These are phyloP conservation scores for Eudyptes chrysolophus DNA, from an alignment of 2,113 vertebrate genomes.

Conservation along the genomic window DNA sequence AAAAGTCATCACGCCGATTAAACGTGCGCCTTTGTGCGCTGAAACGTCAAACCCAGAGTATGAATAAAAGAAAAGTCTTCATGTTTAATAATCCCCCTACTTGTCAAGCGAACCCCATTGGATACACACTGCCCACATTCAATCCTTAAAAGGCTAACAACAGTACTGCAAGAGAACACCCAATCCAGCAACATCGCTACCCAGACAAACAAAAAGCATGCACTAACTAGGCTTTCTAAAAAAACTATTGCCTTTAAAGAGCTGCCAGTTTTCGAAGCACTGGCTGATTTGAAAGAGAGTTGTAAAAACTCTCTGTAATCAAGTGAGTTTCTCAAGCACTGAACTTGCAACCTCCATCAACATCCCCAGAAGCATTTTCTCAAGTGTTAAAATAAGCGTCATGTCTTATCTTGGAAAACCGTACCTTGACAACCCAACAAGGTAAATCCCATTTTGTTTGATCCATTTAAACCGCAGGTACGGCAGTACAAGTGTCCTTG, in stretches of 20 bases:
- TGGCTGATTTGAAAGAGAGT: not conserved
- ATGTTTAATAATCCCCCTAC: not conserved
- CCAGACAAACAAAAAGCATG: not conserved
- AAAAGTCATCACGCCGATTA: accelerated
- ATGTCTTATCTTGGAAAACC: not conserved
- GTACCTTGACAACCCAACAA: not conserved
- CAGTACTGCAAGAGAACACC: not conserved
- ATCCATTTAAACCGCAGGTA: not conserved
- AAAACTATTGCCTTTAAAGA: not conserved
- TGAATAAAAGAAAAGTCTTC: not conserved
- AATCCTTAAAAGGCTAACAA: constrained; percentile 55
- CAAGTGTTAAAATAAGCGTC: not conserved
- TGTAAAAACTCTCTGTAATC: not conserved
- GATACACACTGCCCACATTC: not conserved
- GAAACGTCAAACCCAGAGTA: not conserved
- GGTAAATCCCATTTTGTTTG: not conserved
- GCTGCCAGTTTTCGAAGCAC: not conserved
- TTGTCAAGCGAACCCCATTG: not conserved
- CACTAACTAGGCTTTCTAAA: not conserved
- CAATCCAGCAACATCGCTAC: not conserved
- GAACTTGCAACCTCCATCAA: not conserved
- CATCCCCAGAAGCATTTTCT: not conserved
- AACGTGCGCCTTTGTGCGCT: not conserved
- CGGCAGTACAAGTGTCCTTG: not conserved
- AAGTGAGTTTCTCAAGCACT: not conserved